Percentiles rank a stretch among this genome's conserved stretches.
phyloP scores from a whole-genome alignment of 2,113 vertebrate species.

The Phocoena sinus region DNA sequence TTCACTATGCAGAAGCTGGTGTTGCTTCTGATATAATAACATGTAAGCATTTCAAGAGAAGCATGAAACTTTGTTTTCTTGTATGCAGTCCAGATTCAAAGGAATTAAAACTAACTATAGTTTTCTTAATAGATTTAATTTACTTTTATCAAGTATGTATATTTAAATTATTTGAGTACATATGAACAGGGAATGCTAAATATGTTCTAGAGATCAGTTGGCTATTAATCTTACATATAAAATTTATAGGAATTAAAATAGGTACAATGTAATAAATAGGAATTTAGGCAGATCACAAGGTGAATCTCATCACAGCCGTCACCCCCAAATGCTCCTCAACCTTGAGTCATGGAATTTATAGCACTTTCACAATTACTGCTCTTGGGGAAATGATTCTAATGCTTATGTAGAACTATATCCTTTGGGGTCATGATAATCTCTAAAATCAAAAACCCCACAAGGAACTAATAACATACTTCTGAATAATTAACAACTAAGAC shows the following conservation, averaged over 20 bases:
- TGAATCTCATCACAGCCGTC: background rate
- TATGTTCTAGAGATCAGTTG: background rate
- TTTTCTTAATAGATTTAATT: background rate
- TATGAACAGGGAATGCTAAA: background rate
- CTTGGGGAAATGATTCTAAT: slow-evolving; percentile 19
- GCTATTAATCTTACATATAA: background rate
- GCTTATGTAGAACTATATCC: background rate
- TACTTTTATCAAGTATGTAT: background rate
- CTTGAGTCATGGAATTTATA: background rate
- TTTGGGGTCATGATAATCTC: background rate
- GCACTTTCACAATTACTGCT: background rate
- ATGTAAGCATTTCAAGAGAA: background rate
- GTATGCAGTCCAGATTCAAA: background rate
- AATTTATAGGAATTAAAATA: background rate
- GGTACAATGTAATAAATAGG: background rate
- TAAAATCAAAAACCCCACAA: background rate
- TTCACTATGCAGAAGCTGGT: background rate
- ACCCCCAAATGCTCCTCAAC: background rate
- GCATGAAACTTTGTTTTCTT: background rate
- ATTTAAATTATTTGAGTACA: background rate
- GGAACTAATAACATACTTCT: background rate
- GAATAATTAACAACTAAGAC: background rate
- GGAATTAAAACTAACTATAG: background rate
- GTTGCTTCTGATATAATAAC: background rate
- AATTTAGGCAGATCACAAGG: background rate